These are phyloP conservation scores for Aromia moschata DNA, from an alignment of 2,888 invertebrate species.

Conservation along the genomic window DNA sequence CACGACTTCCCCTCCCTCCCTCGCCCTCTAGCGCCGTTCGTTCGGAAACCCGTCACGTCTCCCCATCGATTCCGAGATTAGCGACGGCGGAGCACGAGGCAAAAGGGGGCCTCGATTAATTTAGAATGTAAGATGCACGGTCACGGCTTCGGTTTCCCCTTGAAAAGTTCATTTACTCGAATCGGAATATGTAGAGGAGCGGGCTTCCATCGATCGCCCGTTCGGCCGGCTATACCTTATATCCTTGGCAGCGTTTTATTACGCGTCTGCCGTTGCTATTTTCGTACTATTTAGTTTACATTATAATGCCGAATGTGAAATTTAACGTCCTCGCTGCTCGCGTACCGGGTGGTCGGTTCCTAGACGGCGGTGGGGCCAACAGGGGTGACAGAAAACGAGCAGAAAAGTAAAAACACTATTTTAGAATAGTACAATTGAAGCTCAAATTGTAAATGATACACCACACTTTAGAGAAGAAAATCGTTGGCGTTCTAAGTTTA, in stretches of 20 bases:
- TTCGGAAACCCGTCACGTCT: conserved; percentile 29
- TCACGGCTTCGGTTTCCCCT: conserved; percentile 60
- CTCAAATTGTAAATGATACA: too few relatives aligned
- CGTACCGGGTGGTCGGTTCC: conserved; percentile 6
- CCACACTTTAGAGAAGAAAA: too few relatives aligned
- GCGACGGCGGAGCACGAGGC: too few relatives aligned
- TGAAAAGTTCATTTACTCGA: conserved; percentile 59
- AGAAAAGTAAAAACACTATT: too few relatives aligned
- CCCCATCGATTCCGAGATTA: conserved; percentile 39
- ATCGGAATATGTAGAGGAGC: too few relatives aligned
- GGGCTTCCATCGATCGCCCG: conserved; percentile 44
- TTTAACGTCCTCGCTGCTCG: conserved; percentile 9
- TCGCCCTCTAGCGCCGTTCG: too few relatives aligned
- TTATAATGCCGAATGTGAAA: conserved; percentile 19
- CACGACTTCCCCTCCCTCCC: too few relatives aligned
- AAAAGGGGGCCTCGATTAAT: conserved; percentile 50
- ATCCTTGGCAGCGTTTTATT: conserved; percentile 50
- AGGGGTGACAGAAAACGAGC: too few relatives aligned
- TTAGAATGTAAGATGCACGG: conserved; percentile 57
- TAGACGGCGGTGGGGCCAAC: background rate
- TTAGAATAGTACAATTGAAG: too few relatives aligned
- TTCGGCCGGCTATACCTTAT: conserved; percentile 34
- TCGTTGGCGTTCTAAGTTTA: too few relatives aligned
- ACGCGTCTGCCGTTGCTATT: conserved; percentile 26
- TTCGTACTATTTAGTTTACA: conserved; percentile 23